phyloP scores from a whole-genome alignment of 1,140 invertebrate species.

The Dendrolimus punctatus region DNA sequence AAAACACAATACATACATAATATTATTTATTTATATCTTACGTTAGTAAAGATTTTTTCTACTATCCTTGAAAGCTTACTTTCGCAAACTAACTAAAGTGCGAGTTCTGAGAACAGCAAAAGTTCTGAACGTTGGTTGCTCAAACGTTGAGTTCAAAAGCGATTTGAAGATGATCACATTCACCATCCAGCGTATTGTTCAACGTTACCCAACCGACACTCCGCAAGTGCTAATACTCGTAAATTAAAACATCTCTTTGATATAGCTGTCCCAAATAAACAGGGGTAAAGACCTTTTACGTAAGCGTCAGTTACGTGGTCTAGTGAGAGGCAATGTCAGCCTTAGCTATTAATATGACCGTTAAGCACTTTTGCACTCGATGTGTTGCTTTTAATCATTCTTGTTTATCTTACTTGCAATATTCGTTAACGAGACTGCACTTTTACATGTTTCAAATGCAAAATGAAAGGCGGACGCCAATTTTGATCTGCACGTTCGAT shows the following conservation, averaged over 20 bases:
- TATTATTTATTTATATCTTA: too few species aligned
- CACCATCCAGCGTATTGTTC: conserved; percentile 18
- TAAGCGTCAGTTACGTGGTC: conserved; percentile 56
- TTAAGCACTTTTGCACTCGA: conserved; percentile 40
- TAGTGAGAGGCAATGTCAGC: conserved; percentile 68
- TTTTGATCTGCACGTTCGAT: conserved; percentile 19
- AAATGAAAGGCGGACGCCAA: conserved; percentile 23
- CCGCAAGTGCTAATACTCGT: conserved; percentile 41
- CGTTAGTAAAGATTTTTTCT: conserved; percentile 3
- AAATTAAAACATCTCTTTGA: conserved; percentile 62
- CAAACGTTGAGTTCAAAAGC: conserved; percentile 40
- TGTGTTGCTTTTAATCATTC: conserved; percentile 8
- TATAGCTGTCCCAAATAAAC: conserved; percentile 63
- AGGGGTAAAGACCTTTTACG: conserved; percentile 69
- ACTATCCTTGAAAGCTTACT: conserved; percentile 17
- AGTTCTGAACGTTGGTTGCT: conserved; percentile 29
- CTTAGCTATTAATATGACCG: conserved; percentile 54
- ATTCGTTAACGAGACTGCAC: conserved; percentile 8
- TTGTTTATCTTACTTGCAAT: not conserved
- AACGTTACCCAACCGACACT: conserved; percentile 32
- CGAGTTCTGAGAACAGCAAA: conserved; percentile 26
- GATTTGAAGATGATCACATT: conserved; percentile 29
- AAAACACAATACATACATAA: too few species aligned
- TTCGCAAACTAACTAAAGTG: conserved; percentile 27
- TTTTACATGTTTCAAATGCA: conserved; percentile 5